Percentiles rank a stretch among this genome's conserved stretches.
Conservation (phyloP, 2,797 vertebrate species). For the Lutjanus campechanus region DNA sequence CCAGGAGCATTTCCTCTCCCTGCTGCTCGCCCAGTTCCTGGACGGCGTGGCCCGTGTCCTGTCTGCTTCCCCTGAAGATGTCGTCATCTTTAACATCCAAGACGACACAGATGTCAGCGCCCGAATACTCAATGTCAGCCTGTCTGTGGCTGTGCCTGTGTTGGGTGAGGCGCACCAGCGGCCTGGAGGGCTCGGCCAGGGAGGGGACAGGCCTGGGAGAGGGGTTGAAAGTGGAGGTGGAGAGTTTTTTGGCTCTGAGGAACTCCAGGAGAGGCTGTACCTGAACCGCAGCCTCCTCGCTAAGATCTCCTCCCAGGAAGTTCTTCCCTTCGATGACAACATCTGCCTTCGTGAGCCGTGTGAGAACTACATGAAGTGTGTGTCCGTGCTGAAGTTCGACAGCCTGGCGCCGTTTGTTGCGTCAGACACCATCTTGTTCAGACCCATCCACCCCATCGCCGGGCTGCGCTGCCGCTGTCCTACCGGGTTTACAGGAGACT, state of each 20-base stretch:
- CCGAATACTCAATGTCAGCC: slow-evolving; percentile 94
- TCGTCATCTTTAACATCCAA: slow-evolving; percentile 95
- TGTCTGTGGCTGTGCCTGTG: slow-evolving; percentile 87
- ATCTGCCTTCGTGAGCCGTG: slow-evolving; percentile 96
- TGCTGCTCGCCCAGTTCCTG: slow-evolving; percentile 92
- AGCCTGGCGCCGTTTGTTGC: slow-evolving; percentile 95
- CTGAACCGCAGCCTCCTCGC: slow-evolving; percentile 94
- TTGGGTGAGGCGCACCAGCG: slow-evolving; percentile 61
- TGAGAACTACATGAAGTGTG: slow-evolving; percentile 99
- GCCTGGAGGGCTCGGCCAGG: slow-evolving; percentile 70
- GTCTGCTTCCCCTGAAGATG: slow-evolving; percentile 88
- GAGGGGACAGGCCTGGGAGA: slow-evolving; percentile 75
- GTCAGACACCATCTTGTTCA: slow-evolving; percentile 94
- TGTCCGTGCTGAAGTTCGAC: slow-evolving; percentile 95
- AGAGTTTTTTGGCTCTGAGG: slow-evolving; percentile 93
- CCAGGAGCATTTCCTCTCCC: slow-evolving; percentile 94
- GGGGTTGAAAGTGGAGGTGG: slow-evolving; percentile 44
- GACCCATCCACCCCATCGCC: slow-evolving; percentile 94
- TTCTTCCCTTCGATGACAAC: slow-evolving; percentile 97
- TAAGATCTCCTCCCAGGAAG: slow-evolving; percentile 91
- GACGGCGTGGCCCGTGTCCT: slow-evolving; percentile 93
- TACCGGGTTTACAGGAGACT: slow-evolving; percentile 93
- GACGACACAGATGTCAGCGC: slow-evolving; percentile 92
- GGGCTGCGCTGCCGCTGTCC: slow-evolving; percentile 97
- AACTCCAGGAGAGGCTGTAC: slow-evolving; percentile 95